Evolutionary conservation across 2,113 vertebrate species (phyloP).

Genomic region (Odocoileus virginianus): DNA sequence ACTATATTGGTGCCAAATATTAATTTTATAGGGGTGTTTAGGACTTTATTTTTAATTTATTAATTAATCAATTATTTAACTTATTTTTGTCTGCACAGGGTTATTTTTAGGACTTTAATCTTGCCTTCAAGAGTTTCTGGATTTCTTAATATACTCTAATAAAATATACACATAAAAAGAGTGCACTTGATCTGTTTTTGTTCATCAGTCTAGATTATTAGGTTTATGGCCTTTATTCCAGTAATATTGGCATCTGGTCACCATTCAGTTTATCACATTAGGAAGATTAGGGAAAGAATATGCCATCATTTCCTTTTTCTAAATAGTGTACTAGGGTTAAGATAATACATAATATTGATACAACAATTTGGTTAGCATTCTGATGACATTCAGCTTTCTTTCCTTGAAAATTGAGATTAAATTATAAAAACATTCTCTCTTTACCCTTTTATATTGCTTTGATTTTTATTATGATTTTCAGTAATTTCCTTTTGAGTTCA

Average conservation of each 20-base stretch:
- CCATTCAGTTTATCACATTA: background rate
- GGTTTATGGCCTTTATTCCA: background rate
- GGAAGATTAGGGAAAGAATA: background rate
- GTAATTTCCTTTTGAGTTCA: background rate
- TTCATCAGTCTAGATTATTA: background rate
- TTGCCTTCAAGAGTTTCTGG: background rate
- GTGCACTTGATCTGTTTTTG: background rate
- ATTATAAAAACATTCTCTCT: background rate
- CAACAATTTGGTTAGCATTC: background rate
- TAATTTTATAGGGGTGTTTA: background rate
- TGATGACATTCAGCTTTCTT: background rate
- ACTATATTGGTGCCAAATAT: background rate
- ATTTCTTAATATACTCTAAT: background rate
- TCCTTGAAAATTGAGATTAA: slow-evolving; percentile 17
- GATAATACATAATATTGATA: background rate
- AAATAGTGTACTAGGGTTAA: background rate
- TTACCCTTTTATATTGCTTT: background rate
- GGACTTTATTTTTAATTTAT: background rate
- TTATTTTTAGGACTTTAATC: background rate
- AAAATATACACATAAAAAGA: background rate
- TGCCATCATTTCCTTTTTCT: background rate
- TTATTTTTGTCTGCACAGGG: background rate
- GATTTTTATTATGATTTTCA: background rate
- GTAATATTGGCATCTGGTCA: background rate
- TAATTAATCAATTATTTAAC: background rate